A percentile compares a stretch with the other conserved stretches of the same genome.
Evolutionary conservation across 1,140 invertebrate species (phyloP).

Genomic region (Drosophila azteca): DNA sequence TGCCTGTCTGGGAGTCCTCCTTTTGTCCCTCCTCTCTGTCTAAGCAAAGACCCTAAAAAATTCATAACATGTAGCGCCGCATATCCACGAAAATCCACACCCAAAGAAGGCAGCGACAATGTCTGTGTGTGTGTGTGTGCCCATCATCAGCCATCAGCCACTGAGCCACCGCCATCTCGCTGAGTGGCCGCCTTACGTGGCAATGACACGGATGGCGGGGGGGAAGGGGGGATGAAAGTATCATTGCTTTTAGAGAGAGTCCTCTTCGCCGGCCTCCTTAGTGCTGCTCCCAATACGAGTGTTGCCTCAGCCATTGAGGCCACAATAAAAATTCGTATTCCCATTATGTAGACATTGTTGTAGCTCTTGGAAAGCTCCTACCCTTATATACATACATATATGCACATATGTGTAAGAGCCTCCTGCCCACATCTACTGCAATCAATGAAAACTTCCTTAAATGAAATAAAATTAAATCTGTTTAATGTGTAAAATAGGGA

Average conservation of each 20-base stretch:
- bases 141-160: conserved; percentile 51
- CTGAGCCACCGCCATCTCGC: conserved; percentile 44
- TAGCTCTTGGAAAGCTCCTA: conserved; percentile 24
- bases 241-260: conserved; percentile 50
- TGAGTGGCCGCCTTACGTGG: conserved; percentile 61
- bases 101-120: conserved; percentile 40
- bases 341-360: conserved; percentile 53
- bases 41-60: conserved; percentile 42
- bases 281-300: neutral
- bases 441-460: conserved; percentile 56
- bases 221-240: conserved; percentile 56
- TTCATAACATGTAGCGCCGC: conserved; percentile 57
- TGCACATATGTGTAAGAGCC: too few relatives aligned
- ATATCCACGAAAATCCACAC: conserved; percentile 55
- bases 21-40: neutral
- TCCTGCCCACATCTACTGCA: conserved; percentile 13
- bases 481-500: conserved; percentile 7
- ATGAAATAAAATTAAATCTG: conserved; percentile 52
- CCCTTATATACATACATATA: neutral
- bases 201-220: conserved; percentile 30
- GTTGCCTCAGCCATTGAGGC: conserved; percentile 31
- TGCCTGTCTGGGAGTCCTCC: too few relatives aligned
- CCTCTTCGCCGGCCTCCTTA: conserved; percentile 24
- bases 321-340: conserved; percentile 58
- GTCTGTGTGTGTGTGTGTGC: conserved; percentile 10